Base-by-base conservation (phyloP, 1,140 invertebrate genomes). In the Cydia pomonella region DNA sequence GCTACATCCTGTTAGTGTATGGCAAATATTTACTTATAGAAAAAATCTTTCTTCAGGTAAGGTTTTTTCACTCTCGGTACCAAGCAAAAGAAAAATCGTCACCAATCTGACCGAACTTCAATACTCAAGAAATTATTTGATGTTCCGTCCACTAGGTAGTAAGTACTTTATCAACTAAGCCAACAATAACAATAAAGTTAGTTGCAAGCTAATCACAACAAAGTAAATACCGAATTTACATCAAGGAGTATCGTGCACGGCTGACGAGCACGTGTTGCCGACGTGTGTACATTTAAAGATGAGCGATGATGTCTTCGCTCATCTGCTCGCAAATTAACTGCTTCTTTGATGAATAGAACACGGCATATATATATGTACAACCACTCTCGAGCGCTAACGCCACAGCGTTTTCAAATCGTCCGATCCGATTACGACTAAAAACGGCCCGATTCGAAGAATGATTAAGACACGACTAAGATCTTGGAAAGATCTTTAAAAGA, bases 311-410 rank as follows among this genome's bases (percentile, higher is more conserved):
- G 82, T 81, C 82, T 83, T 88, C 84, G 86, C 84, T 89, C 83
- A 86, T 89, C 84, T 86, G 84, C 84, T 87, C 84, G 77, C 87
- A 89, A 89, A 91, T 89, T 91, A 91, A 88, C 87, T 89, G 79
- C 83, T 29, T 41, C 25, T 82, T 84, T 91, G 87, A 91, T 91
- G 86, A 88, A 91, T 89, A 83, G 84, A 78, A 76, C 78, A 74
- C 77, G 4, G 18, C 7, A 59, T 71, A 75, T 75, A 75, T 66
- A n/a, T n/a, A n/a, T n/a, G n/a, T n/a, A 75, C 75, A 76, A 84
- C 87, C 88, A 83, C 27, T 50, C 47, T 33, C 27, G 10, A 44
- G 12, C 41, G 41, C 41, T 2, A 44, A 38, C 7, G 7, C 9
- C 9, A n/a, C 23, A 79, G 82, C 82, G 72, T 84, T 78, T 50